Evolutionary conservation across 2,888 invertebrate genomes (phyloP).

Genomic region (Cephus pygmeus): DNA sequence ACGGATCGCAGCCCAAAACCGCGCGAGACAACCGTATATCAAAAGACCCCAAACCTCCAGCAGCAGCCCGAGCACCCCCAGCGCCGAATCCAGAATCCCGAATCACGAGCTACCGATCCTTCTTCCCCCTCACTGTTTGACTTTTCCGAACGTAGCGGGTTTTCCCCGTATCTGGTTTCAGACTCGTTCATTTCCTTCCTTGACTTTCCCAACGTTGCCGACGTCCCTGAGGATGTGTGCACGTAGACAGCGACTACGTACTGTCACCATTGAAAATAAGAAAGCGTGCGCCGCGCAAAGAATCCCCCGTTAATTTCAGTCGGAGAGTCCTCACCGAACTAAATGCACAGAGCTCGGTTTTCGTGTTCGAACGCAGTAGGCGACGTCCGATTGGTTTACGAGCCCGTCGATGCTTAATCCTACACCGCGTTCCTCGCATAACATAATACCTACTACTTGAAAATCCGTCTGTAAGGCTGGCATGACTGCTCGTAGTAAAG

Average conservation of each 20-base stretch:
- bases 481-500: slow-evolving; percentile 1
- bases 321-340: neutral
- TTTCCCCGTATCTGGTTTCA: no score
- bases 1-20: neutral
- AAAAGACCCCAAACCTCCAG: slow-evolving; percentile 5
- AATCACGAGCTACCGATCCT: neutral
- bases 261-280: no score
- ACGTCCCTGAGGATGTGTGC: no score
- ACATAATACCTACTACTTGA: no score
- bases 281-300: no score
- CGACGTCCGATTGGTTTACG: neutral
- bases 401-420: neutral
- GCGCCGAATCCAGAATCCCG: neutral
- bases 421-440: neutral
- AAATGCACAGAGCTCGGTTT: neutral
- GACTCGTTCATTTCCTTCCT: no score
- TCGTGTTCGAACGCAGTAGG: neutral
- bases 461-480: neutral
- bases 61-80: neutral
- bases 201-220: no score
- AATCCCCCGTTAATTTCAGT: no score
- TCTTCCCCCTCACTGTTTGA: neutral
- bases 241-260: no score
- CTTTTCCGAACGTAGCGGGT: neutral
- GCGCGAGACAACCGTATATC: slow-evolving; percentile 22